These are phyloP conservation scores for Hemibagrus wyckioides DNA, from an alignment of 2,113 vertebrate genomes.

Conservation along the genomic window DNA sequence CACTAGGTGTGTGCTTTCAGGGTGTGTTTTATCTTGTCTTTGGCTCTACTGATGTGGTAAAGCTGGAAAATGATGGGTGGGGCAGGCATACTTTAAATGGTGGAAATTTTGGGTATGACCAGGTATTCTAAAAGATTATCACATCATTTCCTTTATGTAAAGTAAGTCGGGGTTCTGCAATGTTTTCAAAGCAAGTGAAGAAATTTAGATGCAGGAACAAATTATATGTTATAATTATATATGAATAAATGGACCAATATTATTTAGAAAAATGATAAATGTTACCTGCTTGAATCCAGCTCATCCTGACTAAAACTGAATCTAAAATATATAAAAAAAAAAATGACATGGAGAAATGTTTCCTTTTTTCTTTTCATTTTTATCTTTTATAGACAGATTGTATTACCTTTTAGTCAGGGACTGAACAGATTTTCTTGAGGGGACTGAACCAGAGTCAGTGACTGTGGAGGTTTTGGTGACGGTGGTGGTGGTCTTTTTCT, in stretches of 20 bases:
- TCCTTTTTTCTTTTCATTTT: background rate
- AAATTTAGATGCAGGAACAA: background rate
- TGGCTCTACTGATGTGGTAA: slow-evolving; percentile 40
- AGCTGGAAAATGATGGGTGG: slow-evolving; percentile 40
- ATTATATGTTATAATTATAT: background rate
- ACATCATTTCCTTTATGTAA: background rate
- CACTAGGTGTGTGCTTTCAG: slow-evolving; percentile 15
- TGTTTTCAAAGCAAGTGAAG: background rate
- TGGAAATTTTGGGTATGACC: slow-evolving; percentile 2
- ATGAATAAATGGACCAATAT: background rate
- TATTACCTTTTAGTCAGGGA: slow-evolving; percentile 67
- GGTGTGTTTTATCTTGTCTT: slow-evolving; percentile 53
- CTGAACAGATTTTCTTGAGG: slow-evolving; percentile 55
- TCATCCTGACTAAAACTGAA: slow-evolving; percentile 62
- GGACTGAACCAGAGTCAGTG: background rate
- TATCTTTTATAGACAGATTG: background rate
- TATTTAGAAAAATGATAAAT: background rate
- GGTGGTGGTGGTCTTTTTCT: slow-evolving; percentile 34
- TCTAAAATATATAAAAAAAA: slow-evolving; percentile 56
- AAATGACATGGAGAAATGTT: background rate
- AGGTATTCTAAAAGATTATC: background rate
- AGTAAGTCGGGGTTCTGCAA: background rate
- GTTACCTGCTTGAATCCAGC: slow-evolving; percentile 59
- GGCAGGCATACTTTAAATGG: slow-evolving; percentile 30
- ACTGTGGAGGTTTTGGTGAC: slow-evolving; percentile 27